Evolutionary conservation across 2,797 vertebrate species (phyloP).

Genomic region (Phalanger gymnotis): DNA sequence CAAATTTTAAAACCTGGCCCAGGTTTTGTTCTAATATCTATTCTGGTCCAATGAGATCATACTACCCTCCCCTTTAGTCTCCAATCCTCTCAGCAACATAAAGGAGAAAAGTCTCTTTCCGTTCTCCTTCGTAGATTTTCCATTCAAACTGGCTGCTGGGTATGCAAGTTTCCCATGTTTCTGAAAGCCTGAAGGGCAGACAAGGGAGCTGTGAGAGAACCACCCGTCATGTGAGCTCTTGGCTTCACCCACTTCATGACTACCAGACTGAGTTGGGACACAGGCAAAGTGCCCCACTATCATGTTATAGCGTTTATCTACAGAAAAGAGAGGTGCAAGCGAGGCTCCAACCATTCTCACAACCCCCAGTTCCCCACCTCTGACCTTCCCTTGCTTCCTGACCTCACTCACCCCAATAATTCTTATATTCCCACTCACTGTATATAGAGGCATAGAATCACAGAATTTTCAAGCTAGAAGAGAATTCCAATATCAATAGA

Average conservation of each 20-base stretch:
- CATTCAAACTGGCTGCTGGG: neutral
- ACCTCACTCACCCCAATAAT: neutral
- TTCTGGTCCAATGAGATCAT: neutral
- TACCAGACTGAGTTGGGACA: neutral
- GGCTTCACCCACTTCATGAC: neutral
- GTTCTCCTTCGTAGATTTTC: neutral
- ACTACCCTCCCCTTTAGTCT: neutral
- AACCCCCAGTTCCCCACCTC: neutral
- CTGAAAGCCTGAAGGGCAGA: neutral
- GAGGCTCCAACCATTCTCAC: neutral
- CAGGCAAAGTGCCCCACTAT: neutral
- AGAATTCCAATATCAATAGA: rapidly evolving
- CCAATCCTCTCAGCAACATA: rapidly evolving
- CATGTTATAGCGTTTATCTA: neutral
- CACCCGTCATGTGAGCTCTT: neutral
- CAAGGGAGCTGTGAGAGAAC: neutral
- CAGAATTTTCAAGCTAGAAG: neutral
- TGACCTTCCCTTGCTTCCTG: neutral
- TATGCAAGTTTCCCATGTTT: neutral
- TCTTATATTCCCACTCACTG: neutral
- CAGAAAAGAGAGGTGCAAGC: neutral
- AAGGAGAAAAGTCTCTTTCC: neutral
- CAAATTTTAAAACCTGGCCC: neutral
- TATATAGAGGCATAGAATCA: neutral
- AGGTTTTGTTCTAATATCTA: neutral